Evolutionary conservation across 2,888 invertebrate genomes (phyloP), one percentile per base, ranked within the genome.

Genomic region (Catocala nupta): DNA sequence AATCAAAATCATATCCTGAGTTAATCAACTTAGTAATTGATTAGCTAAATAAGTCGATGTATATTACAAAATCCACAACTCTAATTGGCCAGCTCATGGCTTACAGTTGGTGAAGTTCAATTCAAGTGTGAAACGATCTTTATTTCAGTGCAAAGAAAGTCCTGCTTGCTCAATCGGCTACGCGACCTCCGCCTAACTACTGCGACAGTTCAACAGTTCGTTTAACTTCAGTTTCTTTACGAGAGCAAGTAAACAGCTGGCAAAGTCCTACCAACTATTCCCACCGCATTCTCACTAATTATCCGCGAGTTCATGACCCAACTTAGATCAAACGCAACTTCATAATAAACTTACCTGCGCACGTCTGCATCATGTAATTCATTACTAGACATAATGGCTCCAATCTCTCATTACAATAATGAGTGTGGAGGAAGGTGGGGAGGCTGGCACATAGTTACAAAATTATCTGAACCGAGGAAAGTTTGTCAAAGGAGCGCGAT

Each of bases 401-500:
- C 47, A 16, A 62, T 13, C 65, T 53, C 36, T 51, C 53, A 62
- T 70, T 60, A 68, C 62, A 68, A 55, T 69, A 55, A 45, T 59
- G 53, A 63, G 55, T 51, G 52, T 43, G 44, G 13, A 12, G 44
- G 13, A 12, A 7, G n/a, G 47, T 2, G 6, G 47, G 16, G 16
- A 16, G 47, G 36, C 36, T 39, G 36, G 49, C 68, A 53, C 74
- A 72, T 65, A 68, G 69, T 75, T 69, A 60, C 58, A 34, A 56
- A 65, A 69, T 73, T 63, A 67, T 69, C 60, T 63, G 56, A 71
- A 58, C 65, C 55, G 59, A 48, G 56, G 56, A 47, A 72, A 68
- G 61, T 71, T 72, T 64, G 68, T 60, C 63, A 72, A 61, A 63
- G 70, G 65, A 55, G 55, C 50, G 33, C 63, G 59, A 65, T 70